phyloP scores from a whole-genome alignment of 2,113 vertebrate species.

The Ctenomys sociabilis region DNA sequence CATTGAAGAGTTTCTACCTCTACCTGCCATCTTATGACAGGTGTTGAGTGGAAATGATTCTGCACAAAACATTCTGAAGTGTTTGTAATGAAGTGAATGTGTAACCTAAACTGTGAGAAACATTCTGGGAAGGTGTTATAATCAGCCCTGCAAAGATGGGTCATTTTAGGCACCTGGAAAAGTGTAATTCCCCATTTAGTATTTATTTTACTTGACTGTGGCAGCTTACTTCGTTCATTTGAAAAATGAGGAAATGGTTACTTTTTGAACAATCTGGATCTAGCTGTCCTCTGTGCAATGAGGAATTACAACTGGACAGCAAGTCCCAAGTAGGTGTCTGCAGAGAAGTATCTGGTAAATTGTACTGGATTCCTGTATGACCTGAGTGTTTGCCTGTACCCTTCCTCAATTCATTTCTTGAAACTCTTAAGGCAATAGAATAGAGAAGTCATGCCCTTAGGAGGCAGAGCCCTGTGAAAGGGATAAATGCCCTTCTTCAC shows the following conservation, averaged over 20 bases:
- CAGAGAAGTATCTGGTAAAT: not conserved
- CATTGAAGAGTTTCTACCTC: conserved; percentile 2
- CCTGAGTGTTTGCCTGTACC: not conserved
- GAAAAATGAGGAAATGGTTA: not conserved
- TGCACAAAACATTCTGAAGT: conserved; percentile 67
- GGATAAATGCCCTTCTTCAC: not conserved
- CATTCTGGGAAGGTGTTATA: conserved; percentile 68
- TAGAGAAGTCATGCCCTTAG: not conserved
- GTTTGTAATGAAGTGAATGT: conserved; percentile 71
- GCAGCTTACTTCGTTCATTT: not conserved
- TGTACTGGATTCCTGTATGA: not conserved
- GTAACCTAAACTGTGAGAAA: conserved; percentile 77
- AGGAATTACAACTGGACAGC: not conserved
- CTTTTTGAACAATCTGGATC: not conserved
- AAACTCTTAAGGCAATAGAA: not conserved
- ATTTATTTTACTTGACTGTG: not conserved
- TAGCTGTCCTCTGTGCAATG: not conserved
- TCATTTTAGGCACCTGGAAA: conserved; percentile 56
- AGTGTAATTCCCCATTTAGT: conserved; percentile 13
- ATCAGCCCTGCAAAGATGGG: conserved; percentile 43
- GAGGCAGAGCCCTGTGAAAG: not conserved
- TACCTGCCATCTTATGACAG: conserved; percentile 54
- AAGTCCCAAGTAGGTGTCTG: not conserved
- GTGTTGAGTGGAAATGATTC: conserved; percentile 65
- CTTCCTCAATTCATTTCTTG: not conserved